Evolutionary conservation across 2,888 invertebrate genomes (phyloP).

Genomic region (Anoplius nigerrimus): DNA sequence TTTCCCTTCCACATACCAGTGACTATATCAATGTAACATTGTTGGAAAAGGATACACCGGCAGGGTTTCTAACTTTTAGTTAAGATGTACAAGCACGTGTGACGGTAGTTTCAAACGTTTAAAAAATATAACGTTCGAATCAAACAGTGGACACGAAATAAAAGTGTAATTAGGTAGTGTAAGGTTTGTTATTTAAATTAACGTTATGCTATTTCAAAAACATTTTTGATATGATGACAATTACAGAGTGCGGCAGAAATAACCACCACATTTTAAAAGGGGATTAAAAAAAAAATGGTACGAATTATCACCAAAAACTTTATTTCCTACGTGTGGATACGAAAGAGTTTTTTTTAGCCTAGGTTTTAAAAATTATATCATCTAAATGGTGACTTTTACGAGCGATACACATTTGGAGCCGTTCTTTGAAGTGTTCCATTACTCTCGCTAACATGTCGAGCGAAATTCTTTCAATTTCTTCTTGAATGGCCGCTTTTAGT

Average conservation of each 20-base stretch:
- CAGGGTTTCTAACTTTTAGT: too few relatives aligned
- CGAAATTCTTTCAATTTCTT: conserved; percentile 1
- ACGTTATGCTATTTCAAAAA: conserved; percentile 16
- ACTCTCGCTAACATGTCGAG: not conserved
- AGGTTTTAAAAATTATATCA: not conserved
- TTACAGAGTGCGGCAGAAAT: conserved; percentile 6
- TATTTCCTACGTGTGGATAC: not conserved
- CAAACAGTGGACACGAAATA: too few relatives aligned
- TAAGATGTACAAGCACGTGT: too few relatives aligned
- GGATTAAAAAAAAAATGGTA: conserved; percentile 2
- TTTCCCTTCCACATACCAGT: too few relatives aligned
- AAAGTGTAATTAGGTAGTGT: too few relatives aligned
- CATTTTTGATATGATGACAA: conserved; percentile 17
- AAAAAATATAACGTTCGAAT: too few relatives aligned
- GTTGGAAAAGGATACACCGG: too few relatives aligned
- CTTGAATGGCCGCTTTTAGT: not conserved
- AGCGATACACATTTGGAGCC: not conserved
- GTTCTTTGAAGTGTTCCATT: not conserved
- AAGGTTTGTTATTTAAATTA: conserved; percentile 15
- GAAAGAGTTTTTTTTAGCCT: not conserved
- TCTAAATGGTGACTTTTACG: not conserved
- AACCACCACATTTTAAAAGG: not conserved
- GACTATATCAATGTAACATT: too few relatives aligned
- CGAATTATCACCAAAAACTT: not conserved
- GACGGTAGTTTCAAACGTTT: too few relatives aligned